Conservation (phyloP, 2,113 vertebrate species). For the Pao palembangensis region DNA sequence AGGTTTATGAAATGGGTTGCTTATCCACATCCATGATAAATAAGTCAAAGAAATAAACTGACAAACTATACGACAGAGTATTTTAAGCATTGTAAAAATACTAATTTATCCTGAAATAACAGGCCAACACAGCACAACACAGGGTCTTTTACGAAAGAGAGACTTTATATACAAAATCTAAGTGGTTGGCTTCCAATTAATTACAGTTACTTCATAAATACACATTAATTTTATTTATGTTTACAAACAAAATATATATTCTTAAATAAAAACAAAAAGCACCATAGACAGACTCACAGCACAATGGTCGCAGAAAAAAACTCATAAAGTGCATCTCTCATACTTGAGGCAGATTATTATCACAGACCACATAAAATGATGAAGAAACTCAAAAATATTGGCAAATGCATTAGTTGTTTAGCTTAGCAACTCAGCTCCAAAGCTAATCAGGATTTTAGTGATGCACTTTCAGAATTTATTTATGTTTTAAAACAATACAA, state of each 20-base stretch:
- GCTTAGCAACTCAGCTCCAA: background rate
- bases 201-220: conserved; percentile 3
- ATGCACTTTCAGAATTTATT: too few species aligned
- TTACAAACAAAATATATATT: conserved; percentile 9
- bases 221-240: background rate
- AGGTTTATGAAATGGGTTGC: too few species aligned
- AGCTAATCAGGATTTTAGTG: background rate
- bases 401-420: too few species aligned
- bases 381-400: conserved; percentile 2
- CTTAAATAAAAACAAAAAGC: conserved; percentile 22
- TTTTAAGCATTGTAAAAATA: conserved; percentile 23
- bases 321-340: conserved; percentile 37
- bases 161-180: conserved; percentile 26
- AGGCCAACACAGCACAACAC: conserved; percentile 11
- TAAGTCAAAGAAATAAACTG: background rate
- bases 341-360: conserved; percentile 44
- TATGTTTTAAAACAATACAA: too few species aligned
- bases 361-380: background rate
- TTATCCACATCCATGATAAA: too few species aligned
- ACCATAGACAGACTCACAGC: conserved; percentile 1
- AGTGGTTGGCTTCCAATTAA: conserved; percentile 28
- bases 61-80: conserved; percentile 23
- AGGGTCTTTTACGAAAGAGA: conserved; percentile 20
- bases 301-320: conserved; percentile 7
- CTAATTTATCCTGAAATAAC: conserved; percentile 32